phyloP scores from a whole-genome alignment of 2,797 vertebrate species.

The Alca torda region DNA sequence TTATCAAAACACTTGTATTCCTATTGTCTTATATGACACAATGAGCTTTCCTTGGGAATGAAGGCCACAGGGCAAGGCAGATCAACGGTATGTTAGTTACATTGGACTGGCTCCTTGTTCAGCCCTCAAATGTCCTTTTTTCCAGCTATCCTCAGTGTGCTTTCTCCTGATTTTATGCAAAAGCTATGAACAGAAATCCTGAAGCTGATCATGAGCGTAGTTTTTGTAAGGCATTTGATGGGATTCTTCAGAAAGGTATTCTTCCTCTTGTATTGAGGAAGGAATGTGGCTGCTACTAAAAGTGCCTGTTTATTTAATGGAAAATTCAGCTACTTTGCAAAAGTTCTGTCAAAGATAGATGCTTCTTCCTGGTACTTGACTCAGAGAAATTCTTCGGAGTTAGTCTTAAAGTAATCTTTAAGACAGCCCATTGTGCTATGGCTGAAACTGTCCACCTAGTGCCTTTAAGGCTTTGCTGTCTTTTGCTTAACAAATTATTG shows the following conservation, averaged over 20 bases:
- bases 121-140: not conserved
- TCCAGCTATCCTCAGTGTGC: not conserved
- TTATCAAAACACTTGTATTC: not conserved
- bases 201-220: not conserved
- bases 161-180: not conserved
- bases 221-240: not conserved
- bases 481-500: not conserved
- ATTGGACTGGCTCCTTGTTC: not conserved
- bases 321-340: not conserved
- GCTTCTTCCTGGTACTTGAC: not conserved
- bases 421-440: not conserved
- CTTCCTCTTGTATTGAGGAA: not conserved
- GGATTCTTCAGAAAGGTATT: not conserved
- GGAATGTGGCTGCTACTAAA: not conserved
- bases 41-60: not conserved
- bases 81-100: not conserved
- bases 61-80: not conserved
- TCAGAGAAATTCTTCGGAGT: not conserved
- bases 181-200: not conserved
- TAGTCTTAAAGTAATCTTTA: not conserved
- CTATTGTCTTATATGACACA: not conserved
- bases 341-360: not conserved
- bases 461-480: not conserved
- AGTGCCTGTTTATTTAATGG: not conserved
- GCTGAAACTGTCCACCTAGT: not conserved